Evolutionary conservation across 1,140 invertebrate genomes (phyloP), one percentile per base, ranked within the genome.

Genomic region (Pantala flavescens): DNA sequence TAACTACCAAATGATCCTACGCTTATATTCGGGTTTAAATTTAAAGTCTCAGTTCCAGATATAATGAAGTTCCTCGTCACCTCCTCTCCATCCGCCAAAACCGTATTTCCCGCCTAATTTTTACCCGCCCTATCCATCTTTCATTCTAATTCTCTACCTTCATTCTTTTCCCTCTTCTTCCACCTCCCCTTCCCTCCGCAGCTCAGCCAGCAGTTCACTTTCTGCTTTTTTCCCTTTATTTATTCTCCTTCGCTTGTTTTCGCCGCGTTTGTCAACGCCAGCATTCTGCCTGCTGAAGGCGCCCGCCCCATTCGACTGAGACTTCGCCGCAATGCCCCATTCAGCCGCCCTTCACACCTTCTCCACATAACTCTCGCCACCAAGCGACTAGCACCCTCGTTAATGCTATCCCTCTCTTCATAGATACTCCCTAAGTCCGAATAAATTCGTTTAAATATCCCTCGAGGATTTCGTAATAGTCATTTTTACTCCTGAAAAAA

Each of bases 191-290:
- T 7, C 49, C 49, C 49, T 63, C 49, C 49, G 49, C 49, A 63
- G 14, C 49, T 63, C 49, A 16, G 49, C 49, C 49, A 63, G 49
- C 49, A 63, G 49, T 63, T 63, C 49, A 63, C 49, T 63, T 63
- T 63, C 49, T 63, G 49, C n/a, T 63, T 63, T 63, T 63, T 63
- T 63, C 49, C 49, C n/a, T 63, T 63, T 63, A 63, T 63, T 63
- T 63, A 63, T 63, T 63, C 49, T 63, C 49, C 49, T 63, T 63
- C 49, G 49, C n/a, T 63, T 63, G 49, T 63, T 63, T 63, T 63
- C 49, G 2, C 49, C 49, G 49, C 49, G 49, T 63, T 63, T 63
- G 49, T 63, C 49, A 63, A 63, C 49, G 49, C 49, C 49, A 63
- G 49, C 49, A 63, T 63, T 63, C 49, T 63, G 49, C 49, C 49